Evolutionary conservation across 2,888 invertebrate species (phyloP).

Genomic region (Uropetala carovei): DNA sequence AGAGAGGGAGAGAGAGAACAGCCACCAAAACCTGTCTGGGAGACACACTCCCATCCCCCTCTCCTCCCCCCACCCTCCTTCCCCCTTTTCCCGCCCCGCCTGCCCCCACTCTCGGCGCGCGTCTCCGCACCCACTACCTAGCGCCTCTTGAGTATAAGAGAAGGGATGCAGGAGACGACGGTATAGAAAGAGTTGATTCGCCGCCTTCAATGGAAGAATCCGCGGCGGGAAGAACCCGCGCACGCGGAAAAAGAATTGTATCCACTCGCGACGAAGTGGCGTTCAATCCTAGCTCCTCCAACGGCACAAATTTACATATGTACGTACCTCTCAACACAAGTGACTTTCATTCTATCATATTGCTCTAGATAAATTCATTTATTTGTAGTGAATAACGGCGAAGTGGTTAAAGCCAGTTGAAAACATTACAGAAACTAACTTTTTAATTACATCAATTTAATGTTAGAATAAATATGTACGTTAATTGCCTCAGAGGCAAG

Average conservation of each 20-base stretch:
- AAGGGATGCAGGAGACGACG: neutral
- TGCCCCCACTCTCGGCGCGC: neutral
- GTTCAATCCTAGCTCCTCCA: too few species aligned
- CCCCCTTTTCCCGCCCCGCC: neutral
- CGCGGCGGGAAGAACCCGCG: neutral
- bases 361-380: too few species aligned
- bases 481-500: too few species aligned
- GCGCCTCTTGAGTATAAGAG: neutral
- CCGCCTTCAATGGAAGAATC: neutral
- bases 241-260: neutral
- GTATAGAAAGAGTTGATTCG: neutral
- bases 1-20: neutral
- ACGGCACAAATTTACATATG: too few species aligned
- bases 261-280: too few species aligned
- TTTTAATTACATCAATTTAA: too few species aligned
- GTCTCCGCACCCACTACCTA: conserved; percentile 2
- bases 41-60: conserved; percentile 21
- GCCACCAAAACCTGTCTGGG: conserved; percentile 62
- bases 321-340: too few species aligned
- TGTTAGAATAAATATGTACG: too few species aligned
- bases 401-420: too few species aligned
- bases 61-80: neutral
- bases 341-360: too few species aligned
- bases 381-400: too few species aligned
- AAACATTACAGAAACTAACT: too few species aligned